Conservation (phyloP, 2,797 vertebrate species). For the Pangasius djambal region DNA sequence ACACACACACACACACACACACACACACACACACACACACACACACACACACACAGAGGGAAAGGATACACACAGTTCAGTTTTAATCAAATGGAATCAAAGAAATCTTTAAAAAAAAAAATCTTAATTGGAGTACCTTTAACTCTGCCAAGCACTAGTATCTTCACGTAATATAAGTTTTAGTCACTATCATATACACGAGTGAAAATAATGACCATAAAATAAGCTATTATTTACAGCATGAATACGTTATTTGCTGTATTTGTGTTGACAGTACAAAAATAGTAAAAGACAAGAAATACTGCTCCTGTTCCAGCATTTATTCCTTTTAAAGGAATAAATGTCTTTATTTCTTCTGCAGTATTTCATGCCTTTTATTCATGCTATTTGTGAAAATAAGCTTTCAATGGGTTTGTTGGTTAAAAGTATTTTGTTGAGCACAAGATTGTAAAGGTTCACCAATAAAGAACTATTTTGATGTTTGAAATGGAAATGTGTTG, state of each 20-base stretch:
- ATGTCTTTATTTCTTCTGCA: slow-evolving; percentile 7
- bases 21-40: not conserved
- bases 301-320: not conserved
- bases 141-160: not conserved
- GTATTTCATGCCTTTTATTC: slow-evolving; percentile 20
- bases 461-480: slow-evolving; percentile 49
- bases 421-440: slow-evolving; percentile 38
- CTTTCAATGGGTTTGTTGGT: slow-evolving; percentile 16
- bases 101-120: not conserved
- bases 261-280: slow-evolving; percentile 23
- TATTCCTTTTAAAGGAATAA: not conserved
- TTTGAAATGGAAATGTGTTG: slow-evolving; percentile 11
- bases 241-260: slow-evolving; percentile 18
- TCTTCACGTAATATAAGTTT: not conserved
- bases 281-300: not conserved
- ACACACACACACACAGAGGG: not conserved
- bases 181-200: slow-evolving; percentile 10
- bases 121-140: slow-evolving; percentile 47
- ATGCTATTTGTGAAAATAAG: slow-evolving; percentile 20
- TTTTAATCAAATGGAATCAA: not conserved
- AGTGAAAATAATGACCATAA: not conserved
- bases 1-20: slow-evolving; percentile 1
- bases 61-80: not conserved
- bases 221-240: slow-evolving; percentile 38
- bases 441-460: slow-evolving; percentile 31